Base-by-base conservation (phyloP, 2,797 vertebrate species). In the Premnoplex brunnescens region DNA sequence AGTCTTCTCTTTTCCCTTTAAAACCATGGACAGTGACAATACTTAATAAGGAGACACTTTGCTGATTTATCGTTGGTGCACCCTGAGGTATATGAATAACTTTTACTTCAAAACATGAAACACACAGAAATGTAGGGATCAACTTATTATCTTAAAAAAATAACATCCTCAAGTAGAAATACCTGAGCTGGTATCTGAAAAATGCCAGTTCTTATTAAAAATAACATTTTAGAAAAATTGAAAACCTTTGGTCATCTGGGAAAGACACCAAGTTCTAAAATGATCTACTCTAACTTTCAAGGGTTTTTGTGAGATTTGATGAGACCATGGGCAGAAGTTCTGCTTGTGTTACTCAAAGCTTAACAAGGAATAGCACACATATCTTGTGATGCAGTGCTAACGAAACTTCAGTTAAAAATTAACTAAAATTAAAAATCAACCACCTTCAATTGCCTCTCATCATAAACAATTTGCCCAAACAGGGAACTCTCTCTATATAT, bases 81-180 rank as follows among this genome's bases (percentile, higher is more conserved):
- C 8, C 17, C 17, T 68, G 23, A 86, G 19, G n/a, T 55, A 71
- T 63, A 19, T 11, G 17, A 93, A n/a, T 16, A 85, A 51, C 24
- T 66, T 94, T 89, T 81, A 21, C 55, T 54, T 92, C 43, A 86
- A 67, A 96, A 28, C 37, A 72, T 19, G 36, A 51, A 87, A 51
- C 22, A 34, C 55, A 82, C n/a, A 2, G 13, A 85, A 68, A 67
- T 56, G 3, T 6, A 36, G 11, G 22, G 76, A 87, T 64, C 9
- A 67, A 64, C 4, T 10, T 39, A 16, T 26, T 34, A 41, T 46
- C 28, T 30, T 44, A 83, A 84, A 69, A 69, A 94, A 80, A 26
- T 18, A 49, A 27, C 27, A 75, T 12, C 22, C 4, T 68, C n/a
- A 34, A 36, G 21, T 12, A 69, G 14, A 78, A 77, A 73, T 59